Evolutionary conservation across 2,113 vertebrate species (phyloP).

Genomic region (Dicentrarchus labrax): DNA sequence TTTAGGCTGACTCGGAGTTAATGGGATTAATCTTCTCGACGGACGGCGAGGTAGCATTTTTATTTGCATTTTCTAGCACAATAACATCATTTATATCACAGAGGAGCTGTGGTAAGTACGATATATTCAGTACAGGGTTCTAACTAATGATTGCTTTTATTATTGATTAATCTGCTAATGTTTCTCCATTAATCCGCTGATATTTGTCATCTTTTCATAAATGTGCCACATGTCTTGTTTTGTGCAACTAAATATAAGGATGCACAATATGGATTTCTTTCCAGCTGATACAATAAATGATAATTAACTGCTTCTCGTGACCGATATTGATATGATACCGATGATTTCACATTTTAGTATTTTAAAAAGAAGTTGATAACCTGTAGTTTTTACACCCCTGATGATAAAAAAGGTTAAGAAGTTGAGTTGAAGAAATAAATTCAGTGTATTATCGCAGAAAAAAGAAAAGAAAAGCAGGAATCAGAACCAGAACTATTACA

Average conservation of each 20-base stretch:
- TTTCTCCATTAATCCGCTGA: not conserved
- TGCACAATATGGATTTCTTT: no score
- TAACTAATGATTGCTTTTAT: not conserved
- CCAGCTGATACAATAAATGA: no score
- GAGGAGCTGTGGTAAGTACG: not conserved
- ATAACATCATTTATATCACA: not conserved
- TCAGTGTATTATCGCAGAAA: not conserved
- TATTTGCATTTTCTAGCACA: not conserved
- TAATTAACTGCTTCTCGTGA: no score
- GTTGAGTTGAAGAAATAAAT: not conserved
- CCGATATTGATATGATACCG: no score
- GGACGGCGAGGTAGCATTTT: not conserved
- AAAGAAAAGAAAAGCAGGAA: no score
- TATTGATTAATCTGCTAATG: not conserved
- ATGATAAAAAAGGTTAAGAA: no score
- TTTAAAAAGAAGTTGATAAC: no score
- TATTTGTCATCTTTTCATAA: not conserved
- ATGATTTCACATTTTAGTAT: no score
- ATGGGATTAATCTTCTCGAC: constrained; percentile 3
- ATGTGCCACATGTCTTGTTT: not conserved
- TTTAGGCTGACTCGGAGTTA: constrained; percentile 9
- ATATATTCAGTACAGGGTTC: not conserved
- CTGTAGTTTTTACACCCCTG: no score
- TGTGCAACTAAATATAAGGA: not conserved
- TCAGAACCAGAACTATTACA: no score